These are phyloP conservation scores for Apotomis betuletana DNA, from an alignment of 2,888 invertebrate species.

Conservation along the genomic window DNA sequence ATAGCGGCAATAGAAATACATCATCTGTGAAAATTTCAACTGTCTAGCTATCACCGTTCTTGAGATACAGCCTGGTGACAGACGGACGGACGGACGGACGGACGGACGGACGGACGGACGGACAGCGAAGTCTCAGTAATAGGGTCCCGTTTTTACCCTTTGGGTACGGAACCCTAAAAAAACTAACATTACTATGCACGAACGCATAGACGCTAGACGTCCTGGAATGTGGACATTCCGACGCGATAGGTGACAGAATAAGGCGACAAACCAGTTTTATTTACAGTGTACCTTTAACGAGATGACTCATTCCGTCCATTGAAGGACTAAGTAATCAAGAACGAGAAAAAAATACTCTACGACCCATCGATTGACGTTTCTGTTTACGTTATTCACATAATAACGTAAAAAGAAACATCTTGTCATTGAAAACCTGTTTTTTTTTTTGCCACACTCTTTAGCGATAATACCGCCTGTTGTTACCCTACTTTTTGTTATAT, in stretches of 20 bases:
- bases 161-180: too few species aligned
- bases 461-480: too few species aligned
- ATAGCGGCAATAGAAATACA: too few species aligned
- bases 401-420: neutral
- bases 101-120: too few species aligned
- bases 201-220: slow-evolving; percentile 35
- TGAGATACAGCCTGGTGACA: too few species aligned
- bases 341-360: slow-evolving; percentile 7
- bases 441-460: neutral
- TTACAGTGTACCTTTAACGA: slow-evolving; percentile 28
- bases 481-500: too few species aligned
- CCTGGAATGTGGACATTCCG: slow-evolving; percentile 37
- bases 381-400: neutral
- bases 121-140: too few species aligned
- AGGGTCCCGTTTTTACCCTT: too few species aligned
- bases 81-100: too few species aligned
- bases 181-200: slow-evolving; percentile 28
- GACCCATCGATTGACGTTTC: neutral
- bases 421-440: neutral
- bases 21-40: too few species aligned
- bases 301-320: slow-evolving; percentile 30
- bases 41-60: too few species aligned
- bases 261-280: slow-evolving; percentile 36
- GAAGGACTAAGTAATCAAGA: slow-evolving; percentile 28
- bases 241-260: slow-evolving; percentile 36